Evolutionary conservation across 2,113 vertebrate species (phyloP).

Genomic region (Eurypyga helias): DNA sequence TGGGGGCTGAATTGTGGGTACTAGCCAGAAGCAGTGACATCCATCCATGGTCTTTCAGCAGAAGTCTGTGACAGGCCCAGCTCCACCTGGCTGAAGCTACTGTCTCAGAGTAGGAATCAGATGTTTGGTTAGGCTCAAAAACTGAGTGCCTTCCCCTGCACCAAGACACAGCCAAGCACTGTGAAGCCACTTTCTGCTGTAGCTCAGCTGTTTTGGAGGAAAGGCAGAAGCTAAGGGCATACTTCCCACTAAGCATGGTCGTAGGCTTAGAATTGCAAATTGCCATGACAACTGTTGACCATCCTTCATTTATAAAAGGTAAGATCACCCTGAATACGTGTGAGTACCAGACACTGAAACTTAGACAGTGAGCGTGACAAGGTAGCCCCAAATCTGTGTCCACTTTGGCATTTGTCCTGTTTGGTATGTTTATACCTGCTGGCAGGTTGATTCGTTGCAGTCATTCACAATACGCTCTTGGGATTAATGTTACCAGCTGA

Average conservation of each 20-base stretch:
- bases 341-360: background rate
- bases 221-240: background rate
- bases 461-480: background rate
- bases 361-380: background rate
- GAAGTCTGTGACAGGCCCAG: background rate
- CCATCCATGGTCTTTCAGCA: rapidly evolving
- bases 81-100: background rate
- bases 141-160: background rate
- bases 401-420: background rate
- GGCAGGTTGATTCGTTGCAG: background rate
- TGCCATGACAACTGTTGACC: background rate
- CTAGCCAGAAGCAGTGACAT: background rate
- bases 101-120: background rate
- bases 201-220: background rate
- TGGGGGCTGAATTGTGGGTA: background rate
- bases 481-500: background rate
- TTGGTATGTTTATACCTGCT: background rate
- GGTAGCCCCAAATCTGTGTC: background rate
- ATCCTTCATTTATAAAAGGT: background rate
- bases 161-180: background rate
- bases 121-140: background rate
- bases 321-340: background rate
- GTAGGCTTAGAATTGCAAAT: background rate
- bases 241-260: background rate
- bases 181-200: background rate